These are phyloP conservation scores for Leucophenga varia DNA, from an alignment of 1,140 invertebrate species.

Conservation along the genomic window DNA sequence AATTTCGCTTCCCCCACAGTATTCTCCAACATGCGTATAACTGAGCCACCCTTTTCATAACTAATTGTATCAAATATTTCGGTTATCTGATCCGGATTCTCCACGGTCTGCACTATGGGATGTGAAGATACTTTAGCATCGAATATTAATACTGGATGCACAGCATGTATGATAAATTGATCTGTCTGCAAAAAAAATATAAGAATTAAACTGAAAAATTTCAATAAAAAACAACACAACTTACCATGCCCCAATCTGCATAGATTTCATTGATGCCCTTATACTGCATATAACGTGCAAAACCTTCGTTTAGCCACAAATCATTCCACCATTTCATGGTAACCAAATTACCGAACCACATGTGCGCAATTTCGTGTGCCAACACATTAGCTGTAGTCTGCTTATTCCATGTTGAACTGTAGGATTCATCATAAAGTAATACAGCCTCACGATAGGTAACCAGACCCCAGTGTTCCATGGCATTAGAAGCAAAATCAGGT, in stretches of 20 bases:
- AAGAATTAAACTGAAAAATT: slow-evolving; percentile 11
- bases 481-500: slow-evolving; percentile 90
- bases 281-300: slow-evolving; percentile 84
- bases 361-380: slow-evolving; percentile 89
- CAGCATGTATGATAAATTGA: slow-evolving; percentile 71
- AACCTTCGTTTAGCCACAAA: slow-evolving; percentile 90
- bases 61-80: slow-evolving; percentile 91
- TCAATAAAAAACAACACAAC: slow-evolving; percentile 19
- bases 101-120: slow-evolving; percentile 81
- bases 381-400: slow-evolving; percentile 78
- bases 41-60: slow-evolving; percentile 88
- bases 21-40: slow-evolving; percentile 87
- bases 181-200: slow-evolving; percentile 52
- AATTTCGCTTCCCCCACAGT: slow-evolving; percentile 79
- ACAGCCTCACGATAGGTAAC: slow-evolving; percentile 82
- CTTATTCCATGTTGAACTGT: slow-evolving; percentile 72
- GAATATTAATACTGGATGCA: slow-evolving; percentile 72
- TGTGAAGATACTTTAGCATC: slow-evolving; percentile 85
- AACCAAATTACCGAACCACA: slow-evolving; percentile 89
- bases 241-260: slow-evolving; percentile 82
- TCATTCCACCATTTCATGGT: slow-evolving; percentile 93
- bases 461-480: slow-evolving; percentile 94
- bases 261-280: slow-evolving; percentile 73
- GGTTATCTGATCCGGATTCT: slow-evolving; percentile 84
- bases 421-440: slow-evolving; percentile 70